Conservation (phyloP, 2,888 invertebrate species). For the Cryptops parisi region DNA sequence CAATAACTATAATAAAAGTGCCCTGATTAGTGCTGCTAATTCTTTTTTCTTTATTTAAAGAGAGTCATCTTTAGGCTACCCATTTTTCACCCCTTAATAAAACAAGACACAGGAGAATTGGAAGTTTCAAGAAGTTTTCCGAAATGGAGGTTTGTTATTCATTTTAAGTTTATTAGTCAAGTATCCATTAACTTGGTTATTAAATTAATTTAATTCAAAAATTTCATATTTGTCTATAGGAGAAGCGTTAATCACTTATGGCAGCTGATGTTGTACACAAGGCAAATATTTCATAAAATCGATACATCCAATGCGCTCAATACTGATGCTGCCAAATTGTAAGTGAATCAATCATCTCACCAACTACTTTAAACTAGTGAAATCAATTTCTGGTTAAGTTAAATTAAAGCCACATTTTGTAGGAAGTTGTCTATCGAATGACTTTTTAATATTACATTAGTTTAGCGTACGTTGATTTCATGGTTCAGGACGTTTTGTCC, state of each 20-base stretch:
- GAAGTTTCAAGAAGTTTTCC: conserved; percentile 65
- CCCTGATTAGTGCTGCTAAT: background rate
- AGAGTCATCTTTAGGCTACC: conserved; percentile 68
- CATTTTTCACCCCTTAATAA: conserved; percentile 73
- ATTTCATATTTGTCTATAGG: no score
- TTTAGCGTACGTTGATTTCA: no score
- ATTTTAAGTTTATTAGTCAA: no score
- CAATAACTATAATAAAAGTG: background rate
- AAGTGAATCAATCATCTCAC: no score
- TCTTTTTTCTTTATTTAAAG: conserved; percentile 24
- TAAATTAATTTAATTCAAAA: background rate
- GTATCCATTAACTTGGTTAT: background rate
- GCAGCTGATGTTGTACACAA: conserved; percentile 74
- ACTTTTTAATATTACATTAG: no score
- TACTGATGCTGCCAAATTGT: conserved; percentile 48
- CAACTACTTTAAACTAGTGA: no score
- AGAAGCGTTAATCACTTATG: conserved; percentile 68
- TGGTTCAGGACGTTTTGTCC: no score
- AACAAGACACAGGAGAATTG: conserved; percentile 59
- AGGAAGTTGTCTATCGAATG: no score
- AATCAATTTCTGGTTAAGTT: no score
- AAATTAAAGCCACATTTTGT: no score
- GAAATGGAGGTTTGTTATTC: conserved; percentile 52
- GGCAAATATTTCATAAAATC: conserved; percentile 69
- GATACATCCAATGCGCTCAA: conserved; percentile 55